Evolutionary conservation across 1,140 invertebrate genomes (phyloP), one percentile per base, ranked within the genome.

Genomic region (Asobara japonica): DNA sequence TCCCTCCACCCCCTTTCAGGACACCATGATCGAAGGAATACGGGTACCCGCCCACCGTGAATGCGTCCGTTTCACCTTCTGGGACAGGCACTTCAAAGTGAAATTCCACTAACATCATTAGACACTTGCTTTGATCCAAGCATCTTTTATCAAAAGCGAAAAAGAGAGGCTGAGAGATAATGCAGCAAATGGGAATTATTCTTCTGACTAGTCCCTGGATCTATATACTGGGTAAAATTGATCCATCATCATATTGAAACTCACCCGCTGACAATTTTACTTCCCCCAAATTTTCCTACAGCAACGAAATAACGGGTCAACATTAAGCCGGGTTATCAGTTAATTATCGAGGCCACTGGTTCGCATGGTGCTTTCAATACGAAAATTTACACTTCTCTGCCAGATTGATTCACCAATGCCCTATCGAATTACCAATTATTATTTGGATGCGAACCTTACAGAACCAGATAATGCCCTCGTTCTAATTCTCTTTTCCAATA

Each of bases 341-440:
- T 25, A 56, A 56, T 56, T 56, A 56, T 56, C 51, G 51, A 25
- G 2, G 4, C 6, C 0, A 56, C 22, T 56, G 4, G 51, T 25
- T 56, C 13, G 51, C 4, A 3, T 0, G 51, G 16, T 25, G 20
- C 51, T 25, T 27, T 11, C 1, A 56, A 25, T 56, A 10, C 45
- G 4, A 13, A 56, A 56, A 1, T 56, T 56, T 25, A 56, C 51
- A 51, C 20, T 10, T 56, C 22, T 18, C 51, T 0, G 51, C 51
- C 11, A 27, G 51, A 56, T 8, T 56, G 51, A 56, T 56, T 56
- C 25, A 56, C 6, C 22, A 22, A 22, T 3, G 11, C 1, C 6
- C 51, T 56, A 56, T 56, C 51, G 18, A 56, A 56, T 56, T 56
- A 56, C 51, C 51, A 56, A 56, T 56, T 56, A 56, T 27, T 56